phyloP scores from a whole-genome alignment of 2,113 vertebrate genomes.

The Verasper variegatus region DNA sequence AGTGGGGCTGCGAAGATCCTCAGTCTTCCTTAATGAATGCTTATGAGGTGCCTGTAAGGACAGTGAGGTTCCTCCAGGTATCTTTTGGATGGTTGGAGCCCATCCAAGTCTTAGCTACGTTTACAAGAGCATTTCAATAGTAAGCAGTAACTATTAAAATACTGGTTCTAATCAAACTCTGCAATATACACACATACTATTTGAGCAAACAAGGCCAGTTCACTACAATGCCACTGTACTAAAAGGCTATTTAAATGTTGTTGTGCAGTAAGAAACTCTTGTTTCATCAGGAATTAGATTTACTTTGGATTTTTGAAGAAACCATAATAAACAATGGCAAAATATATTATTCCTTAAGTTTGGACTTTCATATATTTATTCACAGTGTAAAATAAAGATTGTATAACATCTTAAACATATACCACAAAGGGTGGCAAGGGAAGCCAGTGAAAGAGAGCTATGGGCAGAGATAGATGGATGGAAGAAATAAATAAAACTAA shows the following conservation, averaged over 20 bases:
- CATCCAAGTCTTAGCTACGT: not conserved
- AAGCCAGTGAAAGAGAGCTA: slow-evolving; percentile 4
- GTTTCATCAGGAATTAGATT: too few species aligned
- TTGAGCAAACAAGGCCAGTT: not conserved
- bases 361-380: too few species aligned
- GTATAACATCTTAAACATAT: slow-evolving; percentile 21
- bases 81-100: not conserved
- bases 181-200: not conserved
- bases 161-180: not conserved
- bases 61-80: not conserved
- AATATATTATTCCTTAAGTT: too few species aligned
- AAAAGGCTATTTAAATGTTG: not conserved
- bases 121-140: not conserved
- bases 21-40: slow-evolving; percentile 19
- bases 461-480: slow-evolving; percentile 47
- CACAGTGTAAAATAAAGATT: not conserved
- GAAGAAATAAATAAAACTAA: slow-evolving; percentile 47
- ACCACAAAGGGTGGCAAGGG: slow-evolving; percentile 5
- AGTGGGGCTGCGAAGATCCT: slow-evolving; percentile 13
- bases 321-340: too few species aligned
- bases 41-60: slow-evolving; percentile 20
- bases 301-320: too few species aligned
- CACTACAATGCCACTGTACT: too few species aligned
- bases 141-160: not conserved
- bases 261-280: not conserved